Evolutionary conservation across 1,140 invertebrate species (phyloP).

Genomic region (Sminthurinus signatus): DNA sequence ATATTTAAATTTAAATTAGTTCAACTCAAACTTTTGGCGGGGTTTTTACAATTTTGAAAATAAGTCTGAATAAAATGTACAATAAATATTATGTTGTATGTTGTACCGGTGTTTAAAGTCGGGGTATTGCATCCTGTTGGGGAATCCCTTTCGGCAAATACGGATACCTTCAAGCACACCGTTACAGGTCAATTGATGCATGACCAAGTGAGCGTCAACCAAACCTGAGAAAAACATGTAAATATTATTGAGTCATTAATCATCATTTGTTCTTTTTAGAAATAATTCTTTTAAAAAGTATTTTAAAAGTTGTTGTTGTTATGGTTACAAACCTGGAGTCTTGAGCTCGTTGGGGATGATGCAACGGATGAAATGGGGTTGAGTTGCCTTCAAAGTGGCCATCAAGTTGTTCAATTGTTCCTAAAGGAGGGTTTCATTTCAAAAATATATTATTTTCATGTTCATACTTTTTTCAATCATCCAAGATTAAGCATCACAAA

Average conservation of each 20-base stretch:
- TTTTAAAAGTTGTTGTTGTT: too few relatives aligned
- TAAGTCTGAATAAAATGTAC: too few relatives aligned
- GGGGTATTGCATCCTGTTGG: constrained; percentile 99
- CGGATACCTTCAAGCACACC: constrained; percentile 99
- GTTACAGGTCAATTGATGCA: constrained; percentile 99
- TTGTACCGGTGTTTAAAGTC: constrained; percentile 99
- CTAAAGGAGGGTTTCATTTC: constrained; percentile 46
- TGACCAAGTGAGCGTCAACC: constrained; percentile 97
- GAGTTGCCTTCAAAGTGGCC: constrained; percentile 89
- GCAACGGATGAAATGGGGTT: constrained; percentile 99
- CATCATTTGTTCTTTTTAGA: too few relatives aligned
- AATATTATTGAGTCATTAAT: too few relatives aligned
- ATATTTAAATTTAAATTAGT: too few relatives aligned
- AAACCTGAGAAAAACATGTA: constrained; percentile 74
- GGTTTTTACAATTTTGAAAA: too few relatives aligned
- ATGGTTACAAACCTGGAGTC: constrained; percentile 67
- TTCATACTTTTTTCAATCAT: neutral
- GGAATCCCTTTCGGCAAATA: constrained; percentile 99
- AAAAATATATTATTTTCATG: too few relatives aligned
- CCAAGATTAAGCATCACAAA: neutral
- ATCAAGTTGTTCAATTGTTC: constrained; percentile 97
- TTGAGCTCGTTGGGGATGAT: constrained; percentile 99
- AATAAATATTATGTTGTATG: too few relatives aligned
- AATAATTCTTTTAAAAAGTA: too few relatives aligned
- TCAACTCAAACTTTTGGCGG: too few relatives aligned